These are phyloP conservation scores for Acipenser ruthenus DNA, from an alignment of 2,797 vertebrate genomes.

Conservation along the genomic window DNA sequence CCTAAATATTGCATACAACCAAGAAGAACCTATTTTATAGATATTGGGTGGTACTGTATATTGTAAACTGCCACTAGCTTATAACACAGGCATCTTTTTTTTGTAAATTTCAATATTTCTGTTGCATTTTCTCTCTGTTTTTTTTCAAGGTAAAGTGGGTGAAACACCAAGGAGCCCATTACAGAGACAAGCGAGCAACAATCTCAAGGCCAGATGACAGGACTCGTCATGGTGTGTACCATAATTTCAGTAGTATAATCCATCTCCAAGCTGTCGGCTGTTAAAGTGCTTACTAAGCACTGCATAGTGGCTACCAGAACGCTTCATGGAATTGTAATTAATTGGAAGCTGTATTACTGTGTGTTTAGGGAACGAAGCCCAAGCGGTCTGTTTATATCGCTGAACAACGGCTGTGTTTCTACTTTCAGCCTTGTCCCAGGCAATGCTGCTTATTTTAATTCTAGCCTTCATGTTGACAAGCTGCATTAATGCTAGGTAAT, in stretches of 20 bases:
- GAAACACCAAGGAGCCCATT: conserved; percentile 53
- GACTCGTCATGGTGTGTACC: conserved; percentile 41
- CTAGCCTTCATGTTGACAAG: too few species aligned
- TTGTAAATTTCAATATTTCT: too few species aligned
- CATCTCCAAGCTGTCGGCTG: conserved; percentile 41
- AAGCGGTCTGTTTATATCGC: conserved; percentile 24
- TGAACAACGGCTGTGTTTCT: background rate
- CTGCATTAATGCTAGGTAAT: too few species aligned
- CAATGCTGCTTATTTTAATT: too few species aligned
- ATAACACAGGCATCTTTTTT: too few species aligned
- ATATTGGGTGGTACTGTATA: too few species aligned
- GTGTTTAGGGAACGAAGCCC: conserved; percentile 47
- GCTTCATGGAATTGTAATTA: conserved; percentile 47
- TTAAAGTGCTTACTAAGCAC: conserved; percentile 54
- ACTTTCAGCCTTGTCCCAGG: too few species aligned
- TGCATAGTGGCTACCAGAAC: conserved; percentile 40
- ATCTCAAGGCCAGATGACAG: conserved; percentile 41
- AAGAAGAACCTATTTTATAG: too few species aligned
- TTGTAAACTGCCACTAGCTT: too few species aligned
- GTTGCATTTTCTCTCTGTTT: conserved; percentile 7
- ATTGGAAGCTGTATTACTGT: conserved; percentile 38
- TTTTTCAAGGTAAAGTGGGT: conserved; percentile 45
- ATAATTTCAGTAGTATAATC: conserved; percentile 41
- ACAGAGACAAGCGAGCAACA: conserved; percentile 46
- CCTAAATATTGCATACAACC: too few species aligned